These are phyloP conservation scores for Epinephelus awoara DNA, from an alignment of 2,797 vertebrate species.

Conservation along the genomic window DNA sequence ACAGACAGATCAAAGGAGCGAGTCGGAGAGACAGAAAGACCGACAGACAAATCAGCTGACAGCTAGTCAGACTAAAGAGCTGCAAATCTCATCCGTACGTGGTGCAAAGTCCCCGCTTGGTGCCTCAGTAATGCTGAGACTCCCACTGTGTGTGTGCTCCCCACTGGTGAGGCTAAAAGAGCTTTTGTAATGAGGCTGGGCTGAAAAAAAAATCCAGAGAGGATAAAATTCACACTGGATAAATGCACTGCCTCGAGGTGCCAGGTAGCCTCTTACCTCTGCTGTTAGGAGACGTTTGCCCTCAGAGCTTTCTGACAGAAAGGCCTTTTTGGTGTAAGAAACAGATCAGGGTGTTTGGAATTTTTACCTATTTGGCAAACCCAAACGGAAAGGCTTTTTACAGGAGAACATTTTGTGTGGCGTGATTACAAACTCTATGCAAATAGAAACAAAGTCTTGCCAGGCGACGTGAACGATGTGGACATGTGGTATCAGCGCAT, in stretches of 20 bases:
- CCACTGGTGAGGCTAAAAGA: not conserved
- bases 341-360: not conserved
- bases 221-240: not conserved
- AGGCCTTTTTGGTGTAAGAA: no score
- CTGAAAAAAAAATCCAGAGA: not conserved
- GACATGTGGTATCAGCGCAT: no score
- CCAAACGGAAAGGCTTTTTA: no score
- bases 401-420: no score
- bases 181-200: not conserved
- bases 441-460: no score
- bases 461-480: no score
- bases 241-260: not conserved
- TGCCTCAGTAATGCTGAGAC: constrained; percentile 2
- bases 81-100: not conserved
- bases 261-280: not conserved
- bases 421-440: no score
- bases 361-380: no score
- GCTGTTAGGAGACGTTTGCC: no score
- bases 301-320: no score
- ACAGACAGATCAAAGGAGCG: constrained; percentile 7
- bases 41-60: not conserved
- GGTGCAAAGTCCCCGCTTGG: not conserved
- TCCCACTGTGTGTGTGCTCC: constrained; percentile 7
- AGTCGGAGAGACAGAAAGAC: not conserved
- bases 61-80: constrained; percentile 1